Evolutionary conservation across 2,888 invertebrate species (phyloP).

Genomic region (Molorchus minor): DNA sequence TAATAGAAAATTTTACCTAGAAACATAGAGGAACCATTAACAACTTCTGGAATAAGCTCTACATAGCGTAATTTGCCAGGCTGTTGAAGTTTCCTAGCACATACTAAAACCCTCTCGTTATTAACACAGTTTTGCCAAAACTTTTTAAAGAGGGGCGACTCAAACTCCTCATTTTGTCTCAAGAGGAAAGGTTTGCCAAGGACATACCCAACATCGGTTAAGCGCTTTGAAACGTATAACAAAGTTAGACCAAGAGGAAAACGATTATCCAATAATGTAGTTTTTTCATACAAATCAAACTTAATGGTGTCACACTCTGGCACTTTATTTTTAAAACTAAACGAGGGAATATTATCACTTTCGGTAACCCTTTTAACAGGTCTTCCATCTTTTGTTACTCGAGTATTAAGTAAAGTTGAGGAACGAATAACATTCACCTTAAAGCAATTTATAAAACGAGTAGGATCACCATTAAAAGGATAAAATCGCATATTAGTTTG

Average conservation of each 20-base stretch:
- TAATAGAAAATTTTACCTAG: conserved; percentile 23
- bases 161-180: conserved; percentile 42
- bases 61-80: conserved; percentile 40
- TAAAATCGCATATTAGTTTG: conserved; percentile 45
- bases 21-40: conserved; percentile 32
- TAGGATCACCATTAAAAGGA: conserved; percentile 45
- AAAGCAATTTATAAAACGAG: conserved; percentile 40
- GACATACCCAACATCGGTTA: conserved; percentile 43
- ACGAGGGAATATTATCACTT: conserved; percentile 10
- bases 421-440: conserved; percentile 39
- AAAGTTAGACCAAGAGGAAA: conserved; percentile 46
- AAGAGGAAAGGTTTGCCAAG: conserved; percentile 40
- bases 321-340: not conserved
- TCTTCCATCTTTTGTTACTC: conserved; percentile 42
- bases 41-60: conserved; percentile 45
- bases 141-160: conserved; percentile 45
- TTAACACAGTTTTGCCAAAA: conserved; percentile 54
- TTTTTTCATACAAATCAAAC: conserved; percentile 42
- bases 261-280: conserved; percentile 31
- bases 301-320: conserved; percentile 18
- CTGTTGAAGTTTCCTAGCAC: conserved; percentile 43
- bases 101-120: conserved; percentile 51
- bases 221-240: conserved; percentile 44
- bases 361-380: conserved; percentile 32
- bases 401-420: conserved; percentile 38